Conservation (phyloP, 2,888 invertebrate genomes). For the Notocelia uddmanniana region DNA sequence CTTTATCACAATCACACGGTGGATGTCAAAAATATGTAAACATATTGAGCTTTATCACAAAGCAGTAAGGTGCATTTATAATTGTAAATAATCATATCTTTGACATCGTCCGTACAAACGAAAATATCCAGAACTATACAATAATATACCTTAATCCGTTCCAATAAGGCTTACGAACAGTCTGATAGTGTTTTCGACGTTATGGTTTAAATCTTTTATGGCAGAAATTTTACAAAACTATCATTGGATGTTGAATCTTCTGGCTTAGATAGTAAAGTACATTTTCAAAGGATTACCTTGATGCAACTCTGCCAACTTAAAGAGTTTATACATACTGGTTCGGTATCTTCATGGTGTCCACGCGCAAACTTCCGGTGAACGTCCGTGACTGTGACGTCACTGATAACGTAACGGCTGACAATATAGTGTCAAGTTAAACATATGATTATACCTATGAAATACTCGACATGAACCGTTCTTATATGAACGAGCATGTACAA, state of each 20-base stretch:
- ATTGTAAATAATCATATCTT: too few relatives aligned
- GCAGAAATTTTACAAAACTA: neutral
- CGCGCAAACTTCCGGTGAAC: slow-evolving; percentile 20
- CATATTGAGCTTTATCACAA: too few relatives aligned
- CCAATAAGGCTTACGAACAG: neutral
- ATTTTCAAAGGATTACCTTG: too few relatives aligned
- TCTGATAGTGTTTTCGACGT: neutral
- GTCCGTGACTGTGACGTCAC: slow-evolving; percentile 17
- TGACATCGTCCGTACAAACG: too few relatives aligned
- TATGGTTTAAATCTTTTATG: neutral
- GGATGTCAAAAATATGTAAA: too few relatives aligned
- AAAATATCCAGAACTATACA: neutral
- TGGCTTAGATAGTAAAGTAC: too few relatives aligned
- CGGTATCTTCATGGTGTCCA: slow-evolving; percentile 8
- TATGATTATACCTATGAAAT: neutral
- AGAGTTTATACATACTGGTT: neutral
- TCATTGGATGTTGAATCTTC: too few relatives aligned
- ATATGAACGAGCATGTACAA: too few relatives aligned
- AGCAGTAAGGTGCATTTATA: too few relatives aligned
- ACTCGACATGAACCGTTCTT: neutral
- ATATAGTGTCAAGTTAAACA: slow-evolving; percentile 5
- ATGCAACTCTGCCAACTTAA: neutral
- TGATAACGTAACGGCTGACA: slow-evolving; percentile 33
- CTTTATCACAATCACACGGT: too few relatives aligned
- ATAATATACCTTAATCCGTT: neutral